Percentiles rank a stretch among this genome's conserved stretches.
phyloP scores from a whole-genome alignment of 1,140 invertebrate genomes.

The Octopus sinensis region DNA sequence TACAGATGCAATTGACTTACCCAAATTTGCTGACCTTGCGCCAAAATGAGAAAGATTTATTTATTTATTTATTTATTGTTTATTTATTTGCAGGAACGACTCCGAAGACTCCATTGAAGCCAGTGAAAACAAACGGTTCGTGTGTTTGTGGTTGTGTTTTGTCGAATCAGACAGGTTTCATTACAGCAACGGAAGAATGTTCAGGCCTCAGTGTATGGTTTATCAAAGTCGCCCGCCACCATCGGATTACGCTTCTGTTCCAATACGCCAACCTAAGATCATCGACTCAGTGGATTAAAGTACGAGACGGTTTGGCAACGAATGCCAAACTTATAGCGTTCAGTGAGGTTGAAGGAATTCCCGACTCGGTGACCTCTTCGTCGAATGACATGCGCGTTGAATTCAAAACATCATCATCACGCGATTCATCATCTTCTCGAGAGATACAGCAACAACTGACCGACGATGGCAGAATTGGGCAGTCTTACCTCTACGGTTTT shows the following conservation, averaged over 20 bases:
- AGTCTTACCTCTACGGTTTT: conserved; percentile 6
- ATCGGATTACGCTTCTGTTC: conserved; percentile 37
- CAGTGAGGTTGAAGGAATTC: conserved; percentile 27
- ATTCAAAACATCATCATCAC: conserved; percentile 30
- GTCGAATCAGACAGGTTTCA: conserved; percentile 29
- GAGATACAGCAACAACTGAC: not conserved
- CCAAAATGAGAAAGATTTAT: no score
- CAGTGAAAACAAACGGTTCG: conserved; percentile 24
- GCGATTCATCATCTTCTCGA: not conserved
- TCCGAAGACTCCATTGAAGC: conserved; percentile 39
- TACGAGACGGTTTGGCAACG: conserved; percentile 36
- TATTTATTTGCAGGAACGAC: conserved; percentile 35
- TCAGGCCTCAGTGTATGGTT: conserved; percentile 39
- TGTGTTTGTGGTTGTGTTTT: conserved; percentile 42
- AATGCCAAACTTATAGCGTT: conserved; percentile 36
- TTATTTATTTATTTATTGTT: conserved; percentile 5
- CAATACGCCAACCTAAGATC: conserved; percentile 37
- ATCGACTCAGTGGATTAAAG: conserved; percentile 42
- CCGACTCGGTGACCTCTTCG: conserved; percentile 36
- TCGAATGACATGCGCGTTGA: conserved; percentile 41
- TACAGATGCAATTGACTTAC: no score
- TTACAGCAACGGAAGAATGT: conserved; percentile 46
- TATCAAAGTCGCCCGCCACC: conserved; percentile 26
- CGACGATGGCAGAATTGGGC: no score
- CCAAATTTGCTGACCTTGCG: no score